A percentile compares a stretch with the other conserved stretches of the same genome.
These are phyloP conservation scores for Actinostola sp. DNA, from an alignment of 92 coral and sea anemone species.

Conservation along the genomic window DNA sequence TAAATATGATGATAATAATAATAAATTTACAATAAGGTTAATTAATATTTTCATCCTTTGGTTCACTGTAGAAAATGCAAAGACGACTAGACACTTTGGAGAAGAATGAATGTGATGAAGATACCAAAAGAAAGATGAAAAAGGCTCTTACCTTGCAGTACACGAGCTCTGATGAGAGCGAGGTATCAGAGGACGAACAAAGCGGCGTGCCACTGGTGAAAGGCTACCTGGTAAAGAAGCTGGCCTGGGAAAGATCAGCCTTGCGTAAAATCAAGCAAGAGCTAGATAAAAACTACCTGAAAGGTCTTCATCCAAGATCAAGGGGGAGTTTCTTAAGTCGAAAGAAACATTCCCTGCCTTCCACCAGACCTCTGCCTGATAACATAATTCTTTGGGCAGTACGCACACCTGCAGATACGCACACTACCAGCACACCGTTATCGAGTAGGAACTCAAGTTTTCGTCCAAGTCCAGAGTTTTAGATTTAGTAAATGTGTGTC, in stretches of 20 bases:
- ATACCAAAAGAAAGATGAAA: background rate
- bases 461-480: no score
- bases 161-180: constrained; percentile 17
- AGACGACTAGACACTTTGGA: background rate
- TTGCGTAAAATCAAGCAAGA: constrained; percentile 25
- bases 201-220: background rate
- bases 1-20: no score
- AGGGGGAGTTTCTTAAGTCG: constrained; percentile 23
- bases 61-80: background rate
- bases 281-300: constrained; percentile 23
- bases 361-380: constrained; percentile 28
- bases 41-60: background rate
- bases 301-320: constrained; percentile 23
- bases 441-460: no score
- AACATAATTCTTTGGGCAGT: constrained; percentile 38
- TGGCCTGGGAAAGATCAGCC: constrained; percentile 57
- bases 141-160: background rate
- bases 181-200: constrained; percentile 18
- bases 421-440: no score
- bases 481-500: no score
- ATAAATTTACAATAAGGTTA: no score
- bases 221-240: constrained; percentile 32
- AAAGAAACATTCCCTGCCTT: constrained; percentile 17
- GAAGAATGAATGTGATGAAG: background rate
- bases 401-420: background rate